Evolutionary conservation across 2,797 vertebrate genomes (phyloP).

Genomic region (Hydrophis major): DNA sequence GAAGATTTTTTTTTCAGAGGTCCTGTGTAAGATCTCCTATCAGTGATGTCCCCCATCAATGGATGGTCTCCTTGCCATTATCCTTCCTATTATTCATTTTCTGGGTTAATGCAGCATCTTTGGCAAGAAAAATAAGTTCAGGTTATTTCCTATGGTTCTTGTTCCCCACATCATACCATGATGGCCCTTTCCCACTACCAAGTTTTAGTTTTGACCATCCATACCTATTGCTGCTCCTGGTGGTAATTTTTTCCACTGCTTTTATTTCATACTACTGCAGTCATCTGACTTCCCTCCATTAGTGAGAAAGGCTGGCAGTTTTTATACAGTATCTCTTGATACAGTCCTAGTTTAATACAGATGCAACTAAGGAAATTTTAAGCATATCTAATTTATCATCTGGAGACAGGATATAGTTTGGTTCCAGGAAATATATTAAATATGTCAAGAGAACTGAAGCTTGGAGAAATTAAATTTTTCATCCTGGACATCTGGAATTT

Average conservation of each 20-base stretch:
- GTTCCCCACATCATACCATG: background rate
- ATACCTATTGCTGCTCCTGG: background rate
- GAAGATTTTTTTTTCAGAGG: background rate
- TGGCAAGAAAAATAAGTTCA: background rate
- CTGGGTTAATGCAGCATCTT: background rate
- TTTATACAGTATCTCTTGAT: background rate
- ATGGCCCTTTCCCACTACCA: background rate
- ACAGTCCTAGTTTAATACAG: background rate
- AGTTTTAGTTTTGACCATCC: background rate
- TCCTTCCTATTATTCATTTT: background rate
- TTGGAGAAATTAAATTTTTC: background rate
- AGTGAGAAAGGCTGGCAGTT: background rate
- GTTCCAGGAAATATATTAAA: background rate
- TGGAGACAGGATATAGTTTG: background rate
- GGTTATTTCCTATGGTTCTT: background rate
- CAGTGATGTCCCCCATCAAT: background rate
- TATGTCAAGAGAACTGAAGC: background rate
- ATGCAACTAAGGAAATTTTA: background rate
- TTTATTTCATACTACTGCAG: background rate
- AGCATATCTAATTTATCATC: background rate
- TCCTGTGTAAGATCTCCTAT: background rate
- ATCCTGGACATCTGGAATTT: background rate
- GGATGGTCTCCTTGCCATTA: background rate
- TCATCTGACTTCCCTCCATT: background rate
- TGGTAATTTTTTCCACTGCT: background rate